Evolutionary conservation across 2,888 invertebrate genomes (phyloP), one percentile per base, ranked within the genome.

Genomic region (Molorchus minor): DNA sequence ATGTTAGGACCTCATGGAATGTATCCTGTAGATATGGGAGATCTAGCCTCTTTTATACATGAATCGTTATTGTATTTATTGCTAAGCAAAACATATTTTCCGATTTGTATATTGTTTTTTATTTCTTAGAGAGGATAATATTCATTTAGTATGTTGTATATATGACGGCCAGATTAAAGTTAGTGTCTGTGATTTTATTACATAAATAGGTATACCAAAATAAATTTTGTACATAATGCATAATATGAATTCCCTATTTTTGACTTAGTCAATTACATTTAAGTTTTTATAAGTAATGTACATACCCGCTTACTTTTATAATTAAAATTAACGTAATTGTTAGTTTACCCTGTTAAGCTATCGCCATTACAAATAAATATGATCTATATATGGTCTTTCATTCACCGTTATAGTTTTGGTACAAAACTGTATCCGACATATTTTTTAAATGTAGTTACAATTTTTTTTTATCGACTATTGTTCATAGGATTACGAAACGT

Each of bases 181-280:
- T 79, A 77, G 77, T 79, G 77, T 79, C 80, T 80, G 80, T 80
- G 80, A 80, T 80, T 79, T 79, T 75, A 76, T 75, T 77, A 77
- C 74, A 74, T 52, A 58, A 53, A 61, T 61, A 65, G 64, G 61
- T 67, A 74, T 74, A 75, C 75, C 73, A 78, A 75, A 76, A 71
- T 71, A 68, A 61, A 70, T 73, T 74, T 69, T 73, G 73, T 74
- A 71, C 47, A 71, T 71, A 71, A 65, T 58, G n/a, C n/a, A n/a
- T n/a, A n/a, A 56, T 65, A 71, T 73, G 71, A 71, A 72, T 73
- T 74, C 70, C 71, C 68, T 76, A 73, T 75, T 74, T 74, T 74
- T 69, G 71, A 70, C 60, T 74, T 74, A 74, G 73, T 73, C 75
- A 72, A 71, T 70, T 72, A n/a, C n/a, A 73, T 70, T 77, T 74